A percentile compares a stretch with the other conserved stretches of the same genome.
These are phyloP conservation scores for Epinotia ramella DNA, from an alignment of 2,888 invertebrate species.

Conservation along the genomic window DNA sequence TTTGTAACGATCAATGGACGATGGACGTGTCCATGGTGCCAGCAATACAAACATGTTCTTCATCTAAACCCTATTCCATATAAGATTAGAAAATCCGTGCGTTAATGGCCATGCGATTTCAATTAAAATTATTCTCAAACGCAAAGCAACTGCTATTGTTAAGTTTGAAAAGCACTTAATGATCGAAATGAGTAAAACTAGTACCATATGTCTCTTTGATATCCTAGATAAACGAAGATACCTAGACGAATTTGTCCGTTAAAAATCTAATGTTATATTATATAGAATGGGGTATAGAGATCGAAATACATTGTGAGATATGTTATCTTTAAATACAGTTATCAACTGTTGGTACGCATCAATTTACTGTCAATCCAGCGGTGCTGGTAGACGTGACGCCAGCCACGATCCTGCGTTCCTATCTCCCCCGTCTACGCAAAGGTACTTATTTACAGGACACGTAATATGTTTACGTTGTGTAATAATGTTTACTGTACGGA, in stretches of 20 bases:
- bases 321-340: conserved; percentile 20
- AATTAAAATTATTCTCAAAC: too few relatives aligned
- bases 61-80: not conserved
- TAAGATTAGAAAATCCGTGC: too few relatives aligned
- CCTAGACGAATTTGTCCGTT: too few relatives aligned
- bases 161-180: too few relatives aligned
- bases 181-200: too few relatives aligned
- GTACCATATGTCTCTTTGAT: too few relatives aligned
- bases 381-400: conserved; percentile 38
- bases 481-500: conserved; percentile 45
- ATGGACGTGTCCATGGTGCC: not conserved
- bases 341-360: not conserved
- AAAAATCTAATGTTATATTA: too few relatives aligned
- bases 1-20: not conserved
- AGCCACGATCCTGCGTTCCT: conserved; percentile 39
- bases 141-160: too few relatives aligned
- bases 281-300: not conserved
- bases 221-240: too few relatives aligned
- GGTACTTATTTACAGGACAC: conserved; percentile 32
- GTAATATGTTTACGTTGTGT: conserved; percentile 44
- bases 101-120: too few relatives aligned
- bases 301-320: not conserved
- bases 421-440: conserved; percentile 23
- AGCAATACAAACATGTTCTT: not conserved
- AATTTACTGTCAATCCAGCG: conserved; percentile 10